Conservation (phyloP, 1,140 invertebrate species). For the Aphaenogaster floridana region DNA sequence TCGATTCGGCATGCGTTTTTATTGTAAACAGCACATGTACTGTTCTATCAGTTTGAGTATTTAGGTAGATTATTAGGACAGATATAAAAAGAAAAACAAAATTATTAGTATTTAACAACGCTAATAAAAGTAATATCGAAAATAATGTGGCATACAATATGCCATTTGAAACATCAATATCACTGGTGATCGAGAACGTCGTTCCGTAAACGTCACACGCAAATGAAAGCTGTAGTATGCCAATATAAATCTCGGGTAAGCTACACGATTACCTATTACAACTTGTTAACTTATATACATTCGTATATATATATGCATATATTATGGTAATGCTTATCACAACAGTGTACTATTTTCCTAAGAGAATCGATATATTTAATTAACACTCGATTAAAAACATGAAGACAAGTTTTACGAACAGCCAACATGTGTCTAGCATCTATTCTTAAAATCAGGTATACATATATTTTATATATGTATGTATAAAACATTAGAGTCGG, state of each 20-base stretch:
- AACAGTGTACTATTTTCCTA: slow-evolving; percentile 56
- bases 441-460: slow-evolving; percentile 44
- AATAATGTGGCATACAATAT: slow-evolving; percentile 32
- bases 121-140: slow-evolving; percentile 56
- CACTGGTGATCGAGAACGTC: slow-evolving; percentile 14
- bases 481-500: slow-evolving; percentile 41
- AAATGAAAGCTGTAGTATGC: slow-evolving; percentile 54
- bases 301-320: slow-evolving; percentile 44
- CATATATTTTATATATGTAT: slow-evolving; percentile 40
- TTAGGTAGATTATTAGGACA: slow-evolving; percentile 41
- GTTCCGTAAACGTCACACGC: slow-evolving; percentile 9
- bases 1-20: background rate
- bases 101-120: slow-evolving; percentile 42
- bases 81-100: slow-evolving; percentile 42
- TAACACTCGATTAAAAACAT: slow-evolving; percentile 58
- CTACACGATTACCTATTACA: slow-evolving; percentile 50
- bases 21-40: slow-evolving; percentile 1
- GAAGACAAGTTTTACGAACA: slow-evolving; percentile 69
- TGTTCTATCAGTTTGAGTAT: slow-evolving; percentile 41
- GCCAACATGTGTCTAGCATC: slow-evolving; percentile 68
- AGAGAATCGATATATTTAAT: slow-evolving; percentile 62
- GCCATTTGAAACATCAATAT: slow-evolving; percentile 32
- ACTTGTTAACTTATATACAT: slow-evolving; percentile 54
- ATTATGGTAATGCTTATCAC: slow-evolving; percentile 56
- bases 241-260: slow-evolving; percentile 43